Percentiles rank a stretch among this genome's conserved stretches.
Evolutionary conservation across 1,140 invertebrate genomes (phyloP).

Genomic region (Zaprionus davidi): DNA sequence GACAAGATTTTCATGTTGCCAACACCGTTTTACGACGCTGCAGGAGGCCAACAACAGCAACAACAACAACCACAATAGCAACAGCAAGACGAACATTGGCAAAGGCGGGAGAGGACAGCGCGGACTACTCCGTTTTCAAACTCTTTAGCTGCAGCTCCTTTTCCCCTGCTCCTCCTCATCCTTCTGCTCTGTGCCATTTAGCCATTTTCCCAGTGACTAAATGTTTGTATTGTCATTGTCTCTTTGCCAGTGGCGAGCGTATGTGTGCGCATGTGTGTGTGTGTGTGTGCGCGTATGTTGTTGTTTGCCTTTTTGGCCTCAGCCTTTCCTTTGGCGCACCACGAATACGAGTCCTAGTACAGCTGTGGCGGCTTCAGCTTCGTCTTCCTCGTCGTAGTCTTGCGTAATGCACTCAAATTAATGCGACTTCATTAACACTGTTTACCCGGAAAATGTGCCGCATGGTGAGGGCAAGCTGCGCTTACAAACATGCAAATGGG

Average conservation of each 20-base stretch:
- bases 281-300: conserved; percentile 30
- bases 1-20: conserved; percentile 80
- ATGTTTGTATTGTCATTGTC: conserved; percentile 74
- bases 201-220: conserved; percentile 64
- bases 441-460: conserved; percentile 72
- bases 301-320: conserved; percentile 40
- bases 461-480: conserved; percentile 29
- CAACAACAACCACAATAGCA: neutral
- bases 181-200: conserved; percentile 42
- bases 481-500: conserved; percentile 52
- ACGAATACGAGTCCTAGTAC: neutral
- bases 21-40: conserved; percentile 60
- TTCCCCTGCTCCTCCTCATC: neutral
- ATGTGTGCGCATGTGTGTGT: conserved; percentile 8
- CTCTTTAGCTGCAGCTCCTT: conserved; percentile 52
- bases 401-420: conserved; percentile 77
- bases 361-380: conserved; percentile 47
- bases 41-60: conserved; percentile 25
- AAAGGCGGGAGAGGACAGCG: conserved; percentile 23
- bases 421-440: conserved; percentile 82
- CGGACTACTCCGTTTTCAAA: conserved; percentile 35
- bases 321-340: conserved; percentile 16
- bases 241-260: conserved; percentile 23
- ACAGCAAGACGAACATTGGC: conserved; percentile 4
- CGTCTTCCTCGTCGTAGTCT: conserved; percentile 53